Base-by-base conservation (phyloP, 35 echinoderm and acorn worm genomes). In the Ophiothrix spiculata region DNA sequence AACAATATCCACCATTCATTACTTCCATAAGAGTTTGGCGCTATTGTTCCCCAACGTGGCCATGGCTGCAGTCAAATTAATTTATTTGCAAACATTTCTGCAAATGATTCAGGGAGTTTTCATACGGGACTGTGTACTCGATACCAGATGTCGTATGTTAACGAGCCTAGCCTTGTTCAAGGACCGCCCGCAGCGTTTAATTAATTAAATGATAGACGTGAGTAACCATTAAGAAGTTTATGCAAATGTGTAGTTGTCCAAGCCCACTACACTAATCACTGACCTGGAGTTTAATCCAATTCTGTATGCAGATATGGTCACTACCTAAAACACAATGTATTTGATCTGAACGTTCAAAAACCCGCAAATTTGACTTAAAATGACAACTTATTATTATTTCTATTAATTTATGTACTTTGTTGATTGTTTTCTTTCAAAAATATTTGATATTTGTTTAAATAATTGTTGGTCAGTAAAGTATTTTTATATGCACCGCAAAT, bases 121-220 rank as follows among this genome's bases (percentile, higher is more conserved):
- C 60, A 69, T 25, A 28, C 29, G 60, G 8, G 10, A 25, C 16
- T 4, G 6, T 15, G 60, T 10, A 69, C 29, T 25, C 3, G 60
- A 69, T 69, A 28, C 60, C 60, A 69, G 60, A 69, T 69, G 60
- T 69, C 60, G 29, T 6, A n/a, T 25, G 60, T 69, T 69, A 15
- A 6, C 60, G 23, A 69, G 60, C 60, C 23, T 28, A 2, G 60
- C 10, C 60, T 28, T n/a, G 17, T 15, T 28, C 10, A 49, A 10
- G 6, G 42, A 49, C 42, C 19, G 42, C 42, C 60, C 23, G 16
- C n/a, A n/a, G n/a, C n/a, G n/a, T n/a, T 15, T 28, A 25, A 69
- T 69, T 69, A 69, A 69, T 69, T 69, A 69, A 69, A 69, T 69
- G 60, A 69, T 6, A 69, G 60, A 69, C 23, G 60, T 69, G 60